Evolutionary conservation across 2,113 vertebrate genomes (phyloP), one percentile per base, ranked within the genome.

Genomic region (Podiceps cristatus): DNA sequence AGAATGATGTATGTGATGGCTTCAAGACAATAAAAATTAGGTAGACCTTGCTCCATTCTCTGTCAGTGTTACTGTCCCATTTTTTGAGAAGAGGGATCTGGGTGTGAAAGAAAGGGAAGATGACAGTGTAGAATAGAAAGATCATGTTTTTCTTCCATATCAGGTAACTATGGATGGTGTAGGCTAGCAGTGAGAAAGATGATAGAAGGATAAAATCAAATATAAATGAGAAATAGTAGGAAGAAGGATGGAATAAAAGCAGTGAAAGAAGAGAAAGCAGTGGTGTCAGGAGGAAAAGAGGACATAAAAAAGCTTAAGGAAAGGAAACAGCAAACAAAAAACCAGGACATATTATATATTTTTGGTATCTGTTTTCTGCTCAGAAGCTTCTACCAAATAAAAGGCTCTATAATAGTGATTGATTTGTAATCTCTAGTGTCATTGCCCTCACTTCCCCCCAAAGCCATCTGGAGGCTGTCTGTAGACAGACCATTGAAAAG

Each of bases 391-490:
- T 77, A 74, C 75, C 69, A 86, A 95, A 96, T 95, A 92, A 94
- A 92, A 95, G 78, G 72, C 77, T 90, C 68, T 92, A 28, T 94
- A 96, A 88, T 86, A 97, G 59, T 95, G 94, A 97, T 96, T 90
- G 97, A 93, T 98, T 96, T 96, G 82, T 96, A 95, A 97, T 98
- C 98, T 97, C 77, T 87, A 33, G 78, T 93, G 77, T 94, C 92
- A 84, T 81, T 93, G 93, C 90, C 93, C 88, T 96, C 44, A 31
- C 86, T 88, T 96, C 52, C 37, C 56, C 88, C 58, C 60, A 49
- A 83, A 93, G 89, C 86, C 95, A 96, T 93, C 95, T 77, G 82
- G 77, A 96, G 88, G 72, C 55, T 90, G 87, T 55, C 75, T 86
- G 88, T 52, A 87, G 88, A 88, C 91, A 93, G 45, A 47, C 88